Percentiles rank a stretch among this genome's conserved stretches.
phyloP scores from a whole-genome alignment of 2,113 vertebrate species.

The Rostratula benghalensis region DNA sequence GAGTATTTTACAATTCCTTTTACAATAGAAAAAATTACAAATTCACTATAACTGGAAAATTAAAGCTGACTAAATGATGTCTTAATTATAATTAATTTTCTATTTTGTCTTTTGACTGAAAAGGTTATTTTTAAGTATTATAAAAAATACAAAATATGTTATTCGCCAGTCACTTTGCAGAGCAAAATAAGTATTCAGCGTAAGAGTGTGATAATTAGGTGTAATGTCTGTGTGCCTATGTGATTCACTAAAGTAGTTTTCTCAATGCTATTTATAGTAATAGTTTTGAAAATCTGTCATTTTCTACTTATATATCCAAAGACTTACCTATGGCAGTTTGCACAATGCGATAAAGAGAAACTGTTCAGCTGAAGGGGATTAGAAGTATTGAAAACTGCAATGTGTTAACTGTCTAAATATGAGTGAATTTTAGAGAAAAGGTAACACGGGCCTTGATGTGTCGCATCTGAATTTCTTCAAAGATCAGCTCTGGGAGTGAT shows the following conservation, averaged over 20 bases:
- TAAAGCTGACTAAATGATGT: background rate
- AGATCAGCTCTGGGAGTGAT: background rate
- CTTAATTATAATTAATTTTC: background rate
- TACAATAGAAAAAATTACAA: background rate
- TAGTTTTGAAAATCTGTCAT: too few species aligned
- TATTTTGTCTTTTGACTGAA: background rate
- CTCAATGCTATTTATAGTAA: too few species aligned
- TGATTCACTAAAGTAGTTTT: too few species aligned
- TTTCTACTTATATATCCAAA: too few species aligned
- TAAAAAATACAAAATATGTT: too few species aligned
- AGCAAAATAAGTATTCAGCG: too few species aligned
- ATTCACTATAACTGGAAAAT: background rate
- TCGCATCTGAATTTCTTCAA: background rate
- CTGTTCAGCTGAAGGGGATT: background rate
- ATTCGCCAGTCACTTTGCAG: too few species aligned
- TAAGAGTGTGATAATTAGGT: too few species aligned
- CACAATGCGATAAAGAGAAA: too few species aligned
- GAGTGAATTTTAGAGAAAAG: background rate
- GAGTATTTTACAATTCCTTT: background rate
- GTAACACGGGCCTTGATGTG: accelerated
- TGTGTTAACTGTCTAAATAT: background rate
- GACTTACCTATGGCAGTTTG: too few species aligned
- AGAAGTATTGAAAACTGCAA: background rate
- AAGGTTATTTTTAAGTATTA: background rate
- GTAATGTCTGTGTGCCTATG: too few species aligned